Base-by-base conservation (phyloP, 2,888 invertebrate species). In the Tinea semifulvella region DNA sequence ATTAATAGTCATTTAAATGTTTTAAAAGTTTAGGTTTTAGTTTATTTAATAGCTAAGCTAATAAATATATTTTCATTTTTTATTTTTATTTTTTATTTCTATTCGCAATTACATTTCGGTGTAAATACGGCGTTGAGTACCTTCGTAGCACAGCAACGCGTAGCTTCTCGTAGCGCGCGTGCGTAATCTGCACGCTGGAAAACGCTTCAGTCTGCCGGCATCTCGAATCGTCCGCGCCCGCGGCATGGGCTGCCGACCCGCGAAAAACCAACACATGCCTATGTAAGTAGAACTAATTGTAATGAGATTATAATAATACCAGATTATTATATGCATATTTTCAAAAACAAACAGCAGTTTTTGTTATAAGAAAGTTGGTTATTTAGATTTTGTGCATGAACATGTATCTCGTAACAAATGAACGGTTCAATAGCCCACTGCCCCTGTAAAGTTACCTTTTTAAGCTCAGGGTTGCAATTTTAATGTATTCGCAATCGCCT, bases 351-450 rank as follows among this genome's bases (percentile, higher is more conserved):
- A 35, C 14, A 35, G n/a, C 14, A 14, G 2, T 35, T 13, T 11
- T 5, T 5, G 14, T 20, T 39, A 3, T 39, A 13, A 4, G 18
- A 35, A 13, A 17, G 36, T 13, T 17, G 14, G 14, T 35, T 35
- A 8, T 11, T 35, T 2, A 35, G 14, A 35, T 35, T 3, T 11
- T 35, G 16, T 17, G 2, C n/a, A 13, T 26, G 26, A 26, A 6
- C 3, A 13, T 31, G 11, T n/a, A 31, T 13, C 31, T 14, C 31
- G 31, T 11, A 31, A 31, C 11, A 31, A 31, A 31, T 31, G 31
- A 17, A 17, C 38, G 26, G 75, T 75, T 79, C 77, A 69, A 79
- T 79, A 80, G 76, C 79, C 79, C 75, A 79, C 68, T 80, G 79
- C 79, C 79, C 79, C 79, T 79, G 71, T 79, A 64, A 77, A 70